Evolutionary conservation across 2,888 invertebrate genomes (phyloP).

Genomic region (Phrixothrix hirtus): DNA sequence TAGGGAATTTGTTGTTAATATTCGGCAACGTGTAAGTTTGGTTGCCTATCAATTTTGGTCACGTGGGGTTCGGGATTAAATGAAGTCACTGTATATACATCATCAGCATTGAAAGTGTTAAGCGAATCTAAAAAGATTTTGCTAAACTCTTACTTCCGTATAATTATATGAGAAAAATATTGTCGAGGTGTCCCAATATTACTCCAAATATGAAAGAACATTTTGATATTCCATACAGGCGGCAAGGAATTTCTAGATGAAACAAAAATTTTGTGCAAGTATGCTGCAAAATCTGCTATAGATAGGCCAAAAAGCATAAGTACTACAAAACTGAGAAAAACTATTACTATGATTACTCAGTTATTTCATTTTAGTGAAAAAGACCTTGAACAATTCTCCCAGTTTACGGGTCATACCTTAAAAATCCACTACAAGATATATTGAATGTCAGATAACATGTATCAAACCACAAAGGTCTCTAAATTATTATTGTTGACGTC

Average conservation of each 20-base stretch:
- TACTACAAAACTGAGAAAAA: conserved; percentile 31
- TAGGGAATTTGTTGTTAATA: too few relatives aligned
- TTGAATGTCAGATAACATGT: conserved; percentile 1
- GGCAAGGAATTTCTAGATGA: conserved; percentile 28
- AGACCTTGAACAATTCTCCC: conserved; percentile 2
- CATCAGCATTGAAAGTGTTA: too few relatives aligned
- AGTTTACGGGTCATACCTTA: conserved; percentile 10
- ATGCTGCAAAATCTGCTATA: conserved; percentile 25
- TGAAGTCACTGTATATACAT: too few relatives aligned
- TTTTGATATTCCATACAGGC: conserved; percentile 31
- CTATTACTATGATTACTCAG: conserved; percentile 23
- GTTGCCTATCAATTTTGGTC: too few relatives aligned
- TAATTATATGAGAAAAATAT: too few relatives aligned
- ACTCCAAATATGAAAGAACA: conserved; percentile 24
- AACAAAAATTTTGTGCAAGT: conserved; percentile 30
- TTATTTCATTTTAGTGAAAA: conserved; percentile 1
- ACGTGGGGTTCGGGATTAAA: too few relatives aligned
- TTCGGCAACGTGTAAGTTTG: too few relatives aligned
- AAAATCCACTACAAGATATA: conserved; percentile 3
- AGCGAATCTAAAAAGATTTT: too few relatives aligned
- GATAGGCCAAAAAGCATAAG: conserved; percentile 16
- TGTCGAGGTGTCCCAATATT: conserved; percentile 28
- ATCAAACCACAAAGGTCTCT: conserved; percentile 9
- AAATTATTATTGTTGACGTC: conserved; percentile 11
- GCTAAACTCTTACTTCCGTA: too few relatives aligned